Base-by-base conservation (phyloP, 2,113 vertebrate genomes). In the Microcebus jonahi region DNA sequence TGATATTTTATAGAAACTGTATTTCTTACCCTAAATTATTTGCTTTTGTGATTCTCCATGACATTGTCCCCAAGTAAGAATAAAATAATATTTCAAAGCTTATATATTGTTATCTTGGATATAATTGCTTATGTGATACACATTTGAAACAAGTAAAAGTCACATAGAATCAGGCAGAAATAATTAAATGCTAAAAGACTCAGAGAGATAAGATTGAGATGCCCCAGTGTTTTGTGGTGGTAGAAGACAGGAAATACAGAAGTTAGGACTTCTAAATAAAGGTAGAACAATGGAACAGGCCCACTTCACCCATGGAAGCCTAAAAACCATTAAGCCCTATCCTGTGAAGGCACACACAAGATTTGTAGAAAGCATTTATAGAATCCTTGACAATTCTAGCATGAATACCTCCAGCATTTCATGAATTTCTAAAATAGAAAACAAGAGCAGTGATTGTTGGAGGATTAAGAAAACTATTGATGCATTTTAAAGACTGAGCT, bases 371-470 rank as follows among this genome's bases (percentile, higher is more conserved):
- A 63, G 9, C 29, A 73, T 85, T 71, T 85, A 6, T 23, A 92
- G 57, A 92, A 68, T 79, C 14, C 29, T 63, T 91, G 73, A 55
- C 5, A 86, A 87, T 84, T 61, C 70, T 57, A 85, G 21, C 27
- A 67, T 34, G 77, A 83, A 34, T 5, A 86, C 20, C 9, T 79
- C 27, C 5, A 79, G 55, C 15, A 53, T 55, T 76, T 89, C 61
- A 73, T 82, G 31, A 94, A 81, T 91, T 91, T 91, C 18, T 93
- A 63, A 93, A 95, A 73, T 63, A 17, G 27, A 95, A 88, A 96
- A 42, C 7, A 77, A 86, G 14, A 93, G 48, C 1, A 89, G 10
- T n/a, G 12, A 73, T 73, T 83, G 15, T 63, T 55, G 6, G 7
- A 86, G 23, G 48, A 96, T 36, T 73, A 82, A 25, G 17, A 82